These are phyloP conservation scores for Azemiops feae DNA, from an alignment of 2,113 vertebrate genomes.

Conservation along the genomic window DNA sequence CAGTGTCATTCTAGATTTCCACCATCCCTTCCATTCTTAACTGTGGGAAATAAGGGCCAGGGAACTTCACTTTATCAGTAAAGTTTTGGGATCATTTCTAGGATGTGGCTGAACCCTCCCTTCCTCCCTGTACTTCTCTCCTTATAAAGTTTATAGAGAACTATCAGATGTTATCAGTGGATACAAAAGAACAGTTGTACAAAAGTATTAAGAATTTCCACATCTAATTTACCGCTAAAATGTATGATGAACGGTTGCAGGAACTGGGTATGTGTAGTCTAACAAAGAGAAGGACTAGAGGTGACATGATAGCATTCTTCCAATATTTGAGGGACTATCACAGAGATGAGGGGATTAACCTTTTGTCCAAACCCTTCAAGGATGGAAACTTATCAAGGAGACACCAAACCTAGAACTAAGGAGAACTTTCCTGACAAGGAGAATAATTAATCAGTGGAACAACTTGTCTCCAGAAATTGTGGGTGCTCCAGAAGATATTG, in stretches of 20 bases:
- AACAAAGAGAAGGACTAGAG: neutral
- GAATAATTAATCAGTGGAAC: neutral
- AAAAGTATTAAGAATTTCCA: neutral
- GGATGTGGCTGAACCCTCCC: neutral
- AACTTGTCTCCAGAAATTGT: neutral
- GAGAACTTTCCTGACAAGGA: neutral
- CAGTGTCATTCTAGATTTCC: neutral
- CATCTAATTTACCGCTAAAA: neutral
- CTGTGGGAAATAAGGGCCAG: neutral
- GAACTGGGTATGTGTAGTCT: neutral
- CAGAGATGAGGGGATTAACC: neutral
- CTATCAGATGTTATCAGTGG: neutral
- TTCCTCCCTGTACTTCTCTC: neutral
- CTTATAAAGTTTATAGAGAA: neutral
- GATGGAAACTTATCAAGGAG: neutral
- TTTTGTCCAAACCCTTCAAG: neutral
- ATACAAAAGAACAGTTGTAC: slow-evolving; percentile 5
- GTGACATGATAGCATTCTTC: neutral
- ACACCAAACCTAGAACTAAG: neutral
- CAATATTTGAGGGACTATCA: neutral
- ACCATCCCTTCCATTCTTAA: neutral
- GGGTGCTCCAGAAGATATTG: neutral
- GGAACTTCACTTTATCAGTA: neutral
- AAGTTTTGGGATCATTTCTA: slow-evolving; percentile 24
- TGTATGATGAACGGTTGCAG: neutral